Conservation (phyloP, 2,113 vertebrate species). For the Cebus imitator region DNA sequence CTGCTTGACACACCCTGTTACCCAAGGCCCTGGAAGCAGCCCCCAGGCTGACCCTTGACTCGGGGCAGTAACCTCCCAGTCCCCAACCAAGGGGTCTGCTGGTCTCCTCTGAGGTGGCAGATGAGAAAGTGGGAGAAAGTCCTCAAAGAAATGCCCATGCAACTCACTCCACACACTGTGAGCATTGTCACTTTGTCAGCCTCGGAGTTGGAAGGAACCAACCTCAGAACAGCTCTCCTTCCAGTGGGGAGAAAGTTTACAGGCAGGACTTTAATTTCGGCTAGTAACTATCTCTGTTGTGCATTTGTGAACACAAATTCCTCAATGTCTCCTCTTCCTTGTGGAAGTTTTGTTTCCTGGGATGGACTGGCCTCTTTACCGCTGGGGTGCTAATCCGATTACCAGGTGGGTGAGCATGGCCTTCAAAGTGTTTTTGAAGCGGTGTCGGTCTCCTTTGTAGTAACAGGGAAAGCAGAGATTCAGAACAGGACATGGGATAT, state of each 20-base stretch:
- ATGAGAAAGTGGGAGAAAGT: neutral
- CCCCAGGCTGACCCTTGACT: no score
- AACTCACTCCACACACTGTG: rapidly evolving
- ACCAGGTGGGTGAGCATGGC: rapidly evolving
- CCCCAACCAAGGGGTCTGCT: neutral
- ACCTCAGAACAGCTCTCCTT: neutral
- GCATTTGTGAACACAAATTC: no score
- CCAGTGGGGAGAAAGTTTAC: rapidly evolving
- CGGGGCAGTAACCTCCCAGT: neutral
- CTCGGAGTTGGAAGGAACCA: rapidly evolving
- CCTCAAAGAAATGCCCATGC: rapidly evolving
- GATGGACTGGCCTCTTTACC: neutral
- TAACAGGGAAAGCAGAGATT: neutral
- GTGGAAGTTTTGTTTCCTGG: neutral
- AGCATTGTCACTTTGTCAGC: neutral
- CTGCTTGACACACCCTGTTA: neutral
- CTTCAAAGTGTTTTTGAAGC: neutral
- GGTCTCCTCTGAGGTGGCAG: neutral
- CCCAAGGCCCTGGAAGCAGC: neutral
- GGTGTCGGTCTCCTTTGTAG: neutral
- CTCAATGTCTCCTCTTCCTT: neutral
- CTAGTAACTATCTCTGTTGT: rapidly evolving
- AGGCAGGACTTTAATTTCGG: rapidly evolving
- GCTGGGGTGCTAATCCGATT: rapidly evolving
- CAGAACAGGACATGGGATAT: rapidly evolving